Evolutionary conservation across 2,113 vertebrate species (phyloP), one percentile per base, ranked within the genome.

Genomic region (Formicarius rufipectus): DNA sequence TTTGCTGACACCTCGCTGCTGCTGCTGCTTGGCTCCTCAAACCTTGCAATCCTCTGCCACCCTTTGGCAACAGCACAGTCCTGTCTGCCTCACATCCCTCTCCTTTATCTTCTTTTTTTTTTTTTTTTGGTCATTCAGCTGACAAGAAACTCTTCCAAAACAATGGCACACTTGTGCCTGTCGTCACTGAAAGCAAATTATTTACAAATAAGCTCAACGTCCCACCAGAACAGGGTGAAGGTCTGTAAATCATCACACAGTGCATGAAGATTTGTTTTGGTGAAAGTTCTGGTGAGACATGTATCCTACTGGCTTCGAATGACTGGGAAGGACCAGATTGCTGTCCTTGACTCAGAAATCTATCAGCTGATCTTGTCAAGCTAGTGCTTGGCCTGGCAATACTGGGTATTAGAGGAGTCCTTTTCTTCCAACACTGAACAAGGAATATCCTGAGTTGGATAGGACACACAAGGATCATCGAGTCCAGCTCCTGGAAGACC

Each of bases 1-100:
- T 97, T 97, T 97, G 88, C 88, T 95, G 86, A 97, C 92, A 88
- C 95, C 88, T 97, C 18, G 0, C 64, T 77, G n/a, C n/a, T n/a
- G n/a, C n/a, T n/a, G n/a, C n/a, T n/a, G 76, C 85, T 64, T 69
- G 87, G 79, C 31, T 91, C 42, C 63, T 67, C 87, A 94, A 50
- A 78, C 69, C 80, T 75, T 82, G 69, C 91, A 91, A n/a, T 64
- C 66, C 93, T 74, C 78, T 94, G 79, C 75, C 88, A 93, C 85
- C 88, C 88, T 59, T 92, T 74, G 87, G 52, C 78, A 79, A 62
- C 6, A 78, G 59, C 95, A 77, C 39, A 3, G 71, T 85, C 4
- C 2, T 85, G 93, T 73, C 89, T 96, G 84, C 50, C 67, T 81
- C 20, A 22, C 47, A 72, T 40, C 80, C 86, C 79, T 63, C 79